Conservation (phyloP, 1,140 invertebrate species). For the Pissodes strobi region DNA sequence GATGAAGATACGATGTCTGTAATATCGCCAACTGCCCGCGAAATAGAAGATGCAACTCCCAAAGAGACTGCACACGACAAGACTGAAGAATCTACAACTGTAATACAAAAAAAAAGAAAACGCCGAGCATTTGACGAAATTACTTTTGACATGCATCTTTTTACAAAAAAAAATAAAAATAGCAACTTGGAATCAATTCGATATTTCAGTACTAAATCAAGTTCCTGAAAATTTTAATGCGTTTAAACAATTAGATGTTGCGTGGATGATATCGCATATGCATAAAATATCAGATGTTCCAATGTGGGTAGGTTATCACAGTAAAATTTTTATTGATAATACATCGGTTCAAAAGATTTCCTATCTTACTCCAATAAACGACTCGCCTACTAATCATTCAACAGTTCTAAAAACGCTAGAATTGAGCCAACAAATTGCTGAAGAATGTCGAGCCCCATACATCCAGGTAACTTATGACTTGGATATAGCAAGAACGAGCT, state of each 20-base stretch:
- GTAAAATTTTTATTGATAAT: slow-evolving; percentile 28
- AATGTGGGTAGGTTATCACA: slow-evolving; percentile 50
- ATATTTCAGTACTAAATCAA: slow-evolving; percentile 19
- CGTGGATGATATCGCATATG: too few species aligned
- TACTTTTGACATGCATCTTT: slow-evolving; percentile 16
- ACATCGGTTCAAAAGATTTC: slow-evolving; percentile 31
- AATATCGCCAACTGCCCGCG: not conserved
- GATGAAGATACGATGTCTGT: not conserved
- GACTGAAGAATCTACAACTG: slow-evolving; percentile 13
- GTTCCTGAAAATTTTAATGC: slow-evolving; percentile 34
- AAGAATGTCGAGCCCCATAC: slow-evolving; percentile 23
- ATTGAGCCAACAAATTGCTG: slow-evolving; percentile 21
- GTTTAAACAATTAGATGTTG: slow-evolving; percentile 11
- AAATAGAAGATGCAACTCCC: not conserved
- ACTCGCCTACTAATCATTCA: slow-evolving; percentile 22
- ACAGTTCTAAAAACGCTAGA: slow-evolving; percentile 40
- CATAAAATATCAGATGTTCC: too few species aligned
- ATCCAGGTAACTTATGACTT: slow-evolving; percentile 52
- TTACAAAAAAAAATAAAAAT: slow-evolving; percentile 26
- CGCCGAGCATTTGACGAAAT: slow-evolving; percentile 24
- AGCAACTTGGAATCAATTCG: slow-evolving; percentile 27
- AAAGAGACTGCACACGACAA: not conserved
- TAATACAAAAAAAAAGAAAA: slow-evolving; percentile 8
- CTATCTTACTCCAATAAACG: too few species aligned
- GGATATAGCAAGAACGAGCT: slow-evolving; percentile 52